Base-by-base conservation (phyloP, 2,113 vertebrate genomes). In the Nycticryphes semicollaris region DNA sequence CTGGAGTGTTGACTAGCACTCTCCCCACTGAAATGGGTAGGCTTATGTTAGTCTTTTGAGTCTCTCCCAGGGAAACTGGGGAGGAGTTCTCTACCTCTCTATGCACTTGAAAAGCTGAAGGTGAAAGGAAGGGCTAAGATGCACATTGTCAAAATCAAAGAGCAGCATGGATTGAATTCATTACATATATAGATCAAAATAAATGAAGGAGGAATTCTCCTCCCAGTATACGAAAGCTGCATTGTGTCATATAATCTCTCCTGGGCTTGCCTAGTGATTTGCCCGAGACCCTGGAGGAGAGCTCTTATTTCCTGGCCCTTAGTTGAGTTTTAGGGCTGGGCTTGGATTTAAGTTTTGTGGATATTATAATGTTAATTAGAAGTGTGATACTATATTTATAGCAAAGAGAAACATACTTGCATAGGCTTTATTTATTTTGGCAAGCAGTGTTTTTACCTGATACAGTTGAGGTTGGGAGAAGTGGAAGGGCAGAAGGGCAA, bases 1-100 rank as follows among this genome's bases (percentile, higher is more conserved):
- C n/a, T 45, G 60, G 30, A 51, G 39, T 0, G 0, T 17, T 22
- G n/a, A 48, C 16, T 28, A 39, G 11, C 13, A 21, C 0, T 0
- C 7, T 88, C 23, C 45, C 7, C 7, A 4, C 41, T 24, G 27
- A 9, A 60, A 24, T 35, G 31, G 11, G 23, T 5, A 31, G 41
- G 14, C 12, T 54, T 4, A 0, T 33, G 17, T 54, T 72, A 9
- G 30, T 74, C 47, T 66, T 59, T 53, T 35, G 68, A 41, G 47
- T 18, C 72, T 59, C 91, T 87, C 57, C 53, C 14, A 33, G 63
- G 31, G 35, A 68, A 84, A 14, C 31, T 14, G 4, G 12, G n/a
- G 27, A 75, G 39, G 22, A 77, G 24, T 51, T 69, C 24, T 60
- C n/a, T 67, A 4, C 12, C 30, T 72, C 30, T 59, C 28, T 0